Conservation (phyloP, 2,113 vertebrate species). For the Cricetomys ansorgei region DNA sequence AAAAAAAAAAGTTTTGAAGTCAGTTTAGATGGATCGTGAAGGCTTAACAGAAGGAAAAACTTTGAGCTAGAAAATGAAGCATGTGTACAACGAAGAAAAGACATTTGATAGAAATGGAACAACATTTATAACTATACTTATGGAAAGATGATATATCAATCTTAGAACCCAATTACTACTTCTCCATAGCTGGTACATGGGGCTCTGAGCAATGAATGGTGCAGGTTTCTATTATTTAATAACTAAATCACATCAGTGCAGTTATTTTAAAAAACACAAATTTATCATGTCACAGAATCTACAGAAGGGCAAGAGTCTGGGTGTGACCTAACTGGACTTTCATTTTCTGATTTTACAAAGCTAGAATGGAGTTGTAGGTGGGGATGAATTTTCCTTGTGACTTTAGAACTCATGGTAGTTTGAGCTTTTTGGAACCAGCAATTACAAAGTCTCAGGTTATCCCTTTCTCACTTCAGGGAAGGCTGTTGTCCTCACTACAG, state of each 20-base stretch:
- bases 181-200: background rate
- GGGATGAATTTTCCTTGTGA: background rate
- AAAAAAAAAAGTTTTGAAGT: background rate
- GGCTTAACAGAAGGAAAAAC: background rate
- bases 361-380: background rate
- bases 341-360: background rate
- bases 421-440: constrained; percentile 28
- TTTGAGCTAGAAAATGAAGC: background rate
- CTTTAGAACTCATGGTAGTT: background rate
- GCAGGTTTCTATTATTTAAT: background rate
- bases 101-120: background rate
- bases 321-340: background rate
- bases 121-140: background rate
- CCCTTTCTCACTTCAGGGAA: background rate
- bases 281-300: background rate
- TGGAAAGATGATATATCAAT: background rate
- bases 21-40: background rate
- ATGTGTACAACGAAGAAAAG: background rate
- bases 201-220: background rate
- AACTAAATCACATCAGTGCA: background rate
- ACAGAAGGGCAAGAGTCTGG: background rate
- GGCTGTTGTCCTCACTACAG: background rate
- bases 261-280: background rate
- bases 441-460: background rate
- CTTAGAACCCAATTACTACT: background rate